These are phyloP conservation scores for Microcebus lehilahytsara DNA, from an alignment of 2,113 vertebrate genomes.

Conservation along the genomic window DNA sequence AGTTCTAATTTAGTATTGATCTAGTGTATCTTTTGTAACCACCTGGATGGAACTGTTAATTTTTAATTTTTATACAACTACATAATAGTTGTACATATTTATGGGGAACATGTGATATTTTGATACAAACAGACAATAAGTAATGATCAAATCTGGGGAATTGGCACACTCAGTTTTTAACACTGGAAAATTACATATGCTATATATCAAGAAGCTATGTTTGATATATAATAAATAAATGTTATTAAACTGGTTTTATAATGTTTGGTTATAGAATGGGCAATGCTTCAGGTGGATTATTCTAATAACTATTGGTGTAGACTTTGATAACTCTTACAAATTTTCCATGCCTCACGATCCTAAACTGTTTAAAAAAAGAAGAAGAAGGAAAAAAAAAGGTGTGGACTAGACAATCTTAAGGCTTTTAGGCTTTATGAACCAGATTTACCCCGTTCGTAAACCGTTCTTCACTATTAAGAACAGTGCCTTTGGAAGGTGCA, in stretches of 20 bases:
- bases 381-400: background rate
- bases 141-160: background rate
- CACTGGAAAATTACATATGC: background rate
- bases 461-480: slow-evolving; percentile 54
- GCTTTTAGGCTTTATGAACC: slow-evolving; percentile 56
- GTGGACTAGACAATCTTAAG: background rate
- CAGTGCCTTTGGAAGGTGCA: slow-evolving; percentile 46
- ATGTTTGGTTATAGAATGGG: background rate
- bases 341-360: background rate
- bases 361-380: background rate
- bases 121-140: background rate
- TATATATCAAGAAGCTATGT: background rate
- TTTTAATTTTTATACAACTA: background rate
- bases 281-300: background rate
- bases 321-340: background rate
- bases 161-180: background rate
- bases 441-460: slow-evolving; percentile 58
- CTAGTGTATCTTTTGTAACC: too few relatives aligned
- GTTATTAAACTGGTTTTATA: background rate
- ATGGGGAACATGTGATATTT: background rate
- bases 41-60: background rate
- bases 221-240: background rate
- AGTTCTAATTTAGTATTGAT: too few relatives aligned
- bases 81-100: background rate
- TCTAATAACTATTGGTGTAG: background rate